A percentile compares a stretch with the other conserved stretches of the same genome.
Evolutionary conservation across 2,888 invertebrate species (phyloP).

Genomic region (Toxonevra muliebris): DNA sequence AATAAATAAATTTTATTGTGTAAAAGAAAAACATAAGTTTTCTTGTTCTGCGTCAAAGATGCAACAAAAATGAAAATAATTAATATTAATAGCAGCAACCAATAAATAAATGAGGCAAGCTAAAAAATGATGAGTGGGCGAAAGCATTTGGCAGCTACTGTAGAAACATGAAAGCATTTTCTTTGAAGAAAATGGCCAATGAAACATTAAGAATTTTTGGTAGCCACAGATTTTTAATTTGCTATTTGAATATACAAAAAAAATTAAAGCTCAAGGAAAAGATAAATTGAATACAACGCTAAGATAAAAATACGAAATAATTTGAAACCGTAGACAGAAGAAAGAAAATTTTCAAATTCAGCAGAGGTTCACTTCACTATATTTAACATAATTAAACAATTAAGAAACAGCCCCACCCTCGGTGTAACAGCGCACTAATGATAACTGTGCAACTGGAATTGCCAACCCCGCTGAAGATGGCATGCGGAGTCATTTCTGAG

Average conservation of each 20-base stretch:
- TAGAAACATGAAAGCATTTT: not conserved
- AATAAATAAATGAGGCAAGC: not conserved
- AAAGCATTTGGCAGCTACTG: no score
- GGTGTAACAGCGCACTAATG: not conserved
- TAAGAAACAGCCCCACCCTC: slow-evolving; percentile 43
- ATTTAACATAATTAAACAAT: slow-evolving; percentile 63
- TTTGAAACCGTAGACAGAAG: no score
- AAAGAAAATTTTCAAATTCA: no score
- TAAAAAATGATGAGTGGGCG: no score
- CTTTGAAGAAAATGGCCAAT: not conserved
- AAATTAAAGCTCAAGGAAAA: no score
- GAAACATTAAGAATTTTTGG: not conserved
- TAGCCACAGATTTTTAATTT: not conserved
- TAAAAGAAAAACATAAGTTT: not conserved
- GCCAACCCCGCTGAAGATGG: not conserved
- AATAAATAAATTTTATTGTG: no score
- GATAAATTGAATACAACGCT: no score
- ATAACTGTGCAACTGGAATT: not conserved
- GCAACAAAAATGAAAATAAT: not conserved
- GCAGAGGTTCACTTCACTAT: slow-evolving; percentile 9
- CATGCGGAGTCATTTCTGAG: slow-evolving; percentile 24
- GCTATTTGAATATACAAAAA: no score
- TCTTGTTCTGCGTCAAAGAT: not conserved
- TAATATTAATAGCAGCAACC: not conserved
- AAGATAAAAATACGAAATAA: no score